These are phyloP conservation scores for Augochlorella aurata DNA, from an alignment of 2,888 invertebrate genomes.

Conservation along the genomic window DNA sequence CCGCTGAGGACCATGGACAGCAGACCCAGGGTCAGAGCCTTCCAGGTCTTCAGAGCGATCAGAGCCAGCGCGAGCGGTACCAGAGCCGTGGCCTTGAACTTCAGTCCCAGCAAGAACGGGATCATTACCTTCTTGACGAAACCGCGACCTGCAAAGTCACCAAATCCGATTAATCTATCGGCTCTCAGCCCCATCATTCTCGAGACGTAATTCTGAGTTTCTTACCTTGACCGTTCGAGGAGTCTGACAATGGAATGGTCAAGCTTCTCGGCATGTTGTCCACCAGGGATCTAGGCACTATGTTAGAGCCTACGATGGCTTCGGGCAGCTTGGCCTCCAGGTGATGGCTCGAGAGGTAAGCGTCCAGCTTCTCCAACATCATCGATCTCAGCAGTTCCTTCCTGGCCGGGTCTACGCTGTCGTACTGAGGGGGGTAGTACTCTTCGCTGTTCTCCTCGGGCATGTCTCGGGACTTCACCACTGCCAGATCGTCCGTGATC, in stretches of 20 bases:
- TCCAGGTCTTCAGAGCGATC: slow-evolving; percentile 95
- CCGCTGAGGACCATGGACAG: slow-evolving; percentile 92
- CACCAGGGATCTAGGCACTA: slow-evolving; percentile 86
- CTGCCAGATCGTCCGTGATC: slow-evolving; percentile 89
- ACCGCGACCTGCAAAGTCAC: slow-evolving; percentile 87
- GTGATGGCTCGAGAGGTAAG: slow-evolving; percentile 90
- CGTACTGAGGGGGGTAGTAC: slow-evolving; percentile 79
- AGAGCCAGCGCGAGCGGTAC: slow-evolving; percentile 91
- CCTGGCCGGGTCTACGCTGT: slow-evolving; percentile 74
- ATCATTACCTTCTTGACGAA: slow-evolving; percentile 92
- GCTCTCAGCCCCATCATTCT: too few species aligned
- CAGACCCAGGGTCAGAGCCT: slow-evolving; percentile 92
- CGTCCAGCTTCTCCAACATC: slow-evolving; percentile 89
- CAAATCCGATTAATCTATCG: too few species aligned
- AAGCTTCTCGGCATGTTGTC: slow-evolving; percentile 87
- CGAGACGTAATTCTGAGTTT: background rate
- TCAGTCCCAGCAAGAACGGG: slow-evolving; percentile 92
- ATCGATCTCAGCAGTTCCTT: slow-evolving; percentile 80
- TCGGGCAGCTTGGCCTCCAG: slow-evolving; percentile 89
- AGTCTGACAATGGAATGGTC: slow-evolving; percentile 87
- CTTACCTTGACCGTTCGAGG: slow-evolving; percentile 79
- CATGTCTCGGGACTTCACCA: slow-evolving; percentile 85
- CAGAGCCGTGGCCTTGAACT: slow-evolving; percentile 92
- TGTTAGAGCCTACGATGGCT: slow-evolving; percentile 81
- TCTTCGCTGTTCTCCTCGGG: slow-evolving; percentile 78